Evolutionary conservation across 2,888 invertebrate species (phyloP).

Genomic region (Agrypnus murinus): DNA sequence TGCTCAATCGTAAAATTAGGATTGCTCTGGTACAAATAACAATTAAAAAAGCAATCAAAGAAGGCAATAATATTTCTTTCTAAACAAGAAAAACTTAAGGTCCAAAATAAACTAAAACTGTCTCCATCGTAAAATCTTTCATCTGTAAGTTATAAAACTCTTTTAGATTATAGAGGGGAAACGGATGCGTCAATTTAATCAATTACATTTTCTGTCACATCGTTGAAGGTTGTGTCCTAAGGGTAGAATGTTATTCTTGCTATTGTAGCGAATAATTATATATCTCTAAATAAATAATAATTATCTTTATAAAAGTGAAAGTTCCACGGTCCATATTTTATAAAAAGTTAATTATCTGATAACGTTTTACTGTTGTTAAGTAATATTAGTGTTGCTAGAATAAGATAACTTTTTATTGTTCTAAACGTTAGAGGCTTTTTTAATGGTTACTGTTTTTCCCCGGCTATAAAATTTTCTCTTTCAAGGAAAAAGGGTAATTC

Average conservation of each 20-base stretch:
- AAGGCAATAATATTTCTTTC: too few species aligned
- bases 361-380: too few species aligned
- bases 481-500: too few species aligned
- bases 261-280: background rate
- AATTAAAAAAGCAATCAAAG: too few species aligned
- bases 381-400: too few species aligned
- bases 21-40: too few species aligned
- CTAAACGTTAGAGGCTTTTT: too few species aligned
- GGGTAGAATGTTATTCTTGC: conserved; percentile 19
- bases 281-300: conserved; percentile 9
- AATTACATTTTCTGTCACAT: conserved; percentile 61
- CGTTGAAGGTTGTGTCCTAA: conserved; percentile 13
- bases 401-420: too few species aligned
- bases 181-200: conserved; percentile 62
- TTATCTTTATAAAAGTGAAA: background rate
- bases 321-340: conserved; percentile 3
- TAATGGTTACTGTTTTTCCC: too few species aligned
- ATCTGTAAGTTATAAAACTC: conserved; percentile 62
- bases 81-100: background rate
- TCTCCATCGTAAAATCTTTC: conserved; percentile 55
- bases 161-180: conserved; percentile 55
- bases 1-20: too few species aligned
- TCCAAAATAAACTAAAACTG: conserved; percentile 32
- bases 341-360: too few species aligned
- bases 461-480: too few species aligned